Conservation (phyloP, 2,888 invertebrate genomes). For the Aromia moschata region DNA sequence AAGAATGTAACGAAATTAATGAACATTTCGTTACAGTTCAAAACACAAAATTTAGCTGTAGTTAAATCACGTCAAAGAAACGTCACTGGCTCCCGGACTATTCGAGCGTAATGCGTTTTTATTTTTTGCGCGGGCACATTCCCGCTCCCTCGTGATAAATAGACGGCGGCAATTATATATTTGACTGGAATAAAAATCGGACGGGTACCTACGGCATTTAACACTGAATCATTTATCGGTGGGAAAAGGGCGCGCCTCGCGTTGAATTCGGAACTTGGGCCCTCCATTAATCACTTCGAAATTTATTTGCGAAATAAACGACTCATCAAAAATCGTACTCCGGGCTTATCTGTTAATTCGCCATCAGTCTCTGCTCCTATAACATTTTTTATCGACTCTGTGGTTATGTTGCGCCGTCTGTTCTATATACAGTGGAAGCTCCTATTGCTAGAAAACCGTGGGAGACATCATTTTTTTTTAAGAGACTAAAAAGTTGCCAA, state of each 20-base stretch:
- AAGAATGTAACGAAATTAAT: no score
- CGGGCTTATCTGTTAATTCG: conserved; percentile 15
- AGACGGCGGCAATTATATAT: conserved; percentile 11
- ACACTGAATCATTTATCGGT: conserved; percentile 9
- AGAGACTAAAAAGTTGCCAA: no score
- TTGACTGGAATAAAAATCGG: conserved; percentile 12
- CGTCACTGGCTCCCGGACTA: no score
- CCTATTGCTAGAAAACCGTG: no score
- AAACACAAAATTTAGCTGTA: no score
- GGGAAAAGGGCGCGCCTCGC: conserved; percentile 2
- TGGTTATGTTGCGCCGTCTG: no score
- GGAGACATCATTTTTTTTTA: no score
- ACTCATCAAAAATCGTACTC: conserved; percentile 18
- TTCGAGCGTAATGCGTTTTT: no score
- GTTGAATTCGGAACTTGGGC: conserved; percentile 20
- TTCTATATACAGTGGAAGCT: no score
- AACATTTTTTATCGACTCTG: conserved; percentile 8
- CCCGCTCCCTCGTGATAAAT: conserved; percentile 7
- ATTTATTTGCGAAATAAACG: conserved; percentile 24
- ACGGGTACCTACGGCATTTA: conserved; percentile 9
- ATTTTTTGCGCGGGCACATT: conserved; percentile 3
- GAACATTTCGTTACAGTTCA: no score
- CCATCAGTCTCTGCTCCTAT: not conserved
- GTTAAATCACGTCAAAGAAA: no score
- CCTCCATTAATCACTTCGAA: conserved; percentile 18